Evolutionary conservation across 2,888 invertebrate genomes (phyloP), one percentile per base, ranked within the genome.

Genomic region (Allygus modestus): DNA sequence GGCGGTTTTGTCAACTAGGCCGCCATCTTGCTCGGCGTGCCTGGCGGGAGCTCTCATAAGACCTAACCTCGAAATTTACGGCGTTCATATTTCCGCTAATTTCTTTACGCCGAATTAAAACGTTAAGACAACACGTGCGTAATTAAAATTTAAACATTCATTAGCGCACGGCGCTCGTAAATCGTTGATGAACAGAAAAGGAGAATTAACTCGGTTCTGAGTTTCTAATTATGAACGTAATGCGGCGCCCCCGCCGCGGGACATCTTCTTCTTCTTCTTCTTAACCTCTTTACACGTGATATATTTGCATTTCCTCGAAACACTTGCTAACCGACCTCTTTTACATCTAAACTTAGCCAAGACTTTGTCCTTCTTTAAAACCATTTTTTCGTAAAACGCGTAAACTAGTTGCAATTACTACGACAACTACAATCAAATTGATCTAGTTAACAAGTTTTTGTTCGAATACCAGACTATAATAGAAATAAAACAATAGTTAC

Each of bases 111-210:
- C 33, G 73, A 73, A 73, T 73, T 73, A 73, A 73, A 73, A 73
- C 73, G 73, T 73, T 73, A 73, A 73, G 73, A 73, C 73, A 73
- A 41, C 73, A 41, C 73, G 73, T 41, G 73, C 23, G 23, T 73
- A 73, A 73, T 73, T 73, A 73, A 73, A 73, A 73, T 73, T 73
- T 73, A 73, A 73, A 73, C 73, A 37, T 23, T 73, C 73, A 73
- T 73, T 73, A 73, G 37, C 43, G 73, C 41, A n/a, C 41, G 4
- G 33, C 20, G 43, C n/a, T 41, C 73, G 73, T 73, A 73, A 73
- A 73, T 73, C 73, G 73, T 28, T 73, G 73, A 73, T 73, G 73
- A 73, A 41, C 73, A 31, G 69, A 31, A 33, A 33, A 69, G 69
- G 33, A 33, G 31, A 69, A 73, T 23, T 23, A 73, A 54, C 54